Conservation (phyloP, 2,888 invertebrate species). For the Andrena flavipes region DNA sequence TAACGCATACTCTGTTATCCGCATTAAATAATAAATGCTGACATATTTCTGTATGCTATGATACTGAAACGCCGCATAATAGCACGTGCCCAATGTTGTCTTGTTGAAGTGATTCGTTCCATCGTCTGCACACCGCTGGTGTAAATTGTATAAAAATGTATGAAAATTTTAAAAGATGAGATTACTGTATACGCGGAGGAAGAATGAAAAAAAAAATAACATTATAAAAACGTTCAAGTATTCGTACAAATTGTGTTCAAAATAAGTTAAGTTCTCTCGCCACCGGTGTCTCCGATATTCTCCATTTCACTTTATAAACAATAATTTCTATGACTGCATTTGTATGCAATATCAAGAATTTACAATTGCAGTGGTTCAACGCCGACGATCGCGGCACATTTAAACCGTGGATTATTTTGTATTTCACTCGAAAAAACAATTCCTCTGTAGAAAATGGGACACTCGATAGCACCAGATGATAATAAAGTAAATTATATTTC, state of each 20-base stretch:
- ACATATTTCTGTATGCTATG: background rate
- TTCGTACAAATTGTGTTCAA: conserved; percentile 12
- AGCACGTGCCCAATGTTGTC: background rate
- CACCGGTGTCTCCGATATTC: background rate
- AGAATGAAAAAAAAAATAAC: background rate
- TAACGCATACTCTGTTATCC: background rate
- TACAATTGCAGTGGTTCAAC: too few relatives aligned
- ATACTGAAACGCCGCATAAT: background rate
- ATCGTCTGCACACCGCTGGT: conserved; percentile 12
- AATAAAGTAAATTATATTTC: background rate
- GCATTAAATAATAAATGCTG: background rate
- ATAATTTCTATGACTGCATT: background rate
- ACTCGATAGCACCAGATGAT: too few relatives aligned
- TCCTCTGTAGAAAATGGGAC: too few relatives aligned
- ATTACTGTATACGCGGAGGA: conserved; percentile 15
- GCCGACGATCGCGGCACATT: conserved; percentile 40
- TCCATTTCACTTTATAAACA: background rate
- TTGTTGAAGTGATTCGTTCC: conserved; percentile 6
- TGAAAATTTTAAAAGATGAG: conserved; percentile 2
- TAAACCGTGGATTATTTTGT: background rate
- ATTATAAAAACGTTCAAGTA: conserved; percentile 13
- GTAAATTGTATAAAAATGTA: conserved; percentile 29
- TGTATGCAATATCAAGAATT: too few relatives aligned
- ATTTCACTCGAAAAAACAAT: background rate
- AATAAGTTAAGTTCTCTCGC: background rate